Evolutionary conservation across 2,113 vertebrate species (phyloP), one percentile per base, ranked within the genome.

Genomic region (Aphyosemion australe): DNA sequence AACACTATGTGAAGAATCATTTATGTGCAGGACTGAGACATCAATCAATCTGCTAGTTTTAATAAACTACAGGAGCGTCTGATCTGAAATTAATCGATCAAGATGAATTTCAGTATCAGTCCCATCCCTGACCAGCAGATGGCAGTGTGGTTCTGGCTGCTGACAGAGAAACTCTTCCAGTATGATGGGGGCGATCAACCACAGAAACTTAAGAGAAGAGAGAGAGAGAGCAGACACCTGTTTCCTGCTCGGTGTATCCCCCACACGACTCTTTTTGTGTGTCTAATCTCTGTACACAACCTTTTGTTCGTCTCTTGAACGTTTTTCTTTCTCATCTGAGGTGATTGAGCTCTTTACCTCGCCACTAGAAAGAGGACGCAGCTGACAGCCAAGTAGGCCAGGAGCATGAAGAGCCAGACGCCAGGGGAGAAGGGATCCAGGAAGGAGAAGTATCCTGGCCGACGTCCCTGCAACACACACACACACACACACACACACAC

Each of bases 391-490:
- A 98, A 93, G 89, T 98, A 99, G 82, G 96, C 96, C 72, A 99
- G 92, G 78, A 99, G 93, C 97, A 98, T 99, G 95, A 99, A 99
- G 90, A 99, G 96, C 96, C 97, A 99, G 65, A 99, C 96, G 0
- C 97, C 96, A 42, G 41, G 41, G 41, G 41, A 42, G 41, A 42
- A 42, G 41, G 41, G 41, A 42, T 42, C 41, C 41, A 42, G 41
- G 41, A 42, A 42, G 41, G 41, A 42, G 41, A 42, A 42, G 41
- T 42, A 13, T 11, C 41, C 41, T 42, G 41, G 41, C 41, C 41
- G 41, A 42, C 41, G 41, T 42, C 41, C 41, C 41, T 42, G 41
- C 2, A 42, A 42, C 12, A 42, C 34, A 37, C 34, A 37, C 34
- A 42, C 41, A 42, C 41, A 13, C 41, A 12, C 41, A 42, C 41